These are phyloP conservation scores for Trigoniulus corallinus DNA, from an alignment of 1,140 invertebrate species.

Conservation along the genomic window DNA sequence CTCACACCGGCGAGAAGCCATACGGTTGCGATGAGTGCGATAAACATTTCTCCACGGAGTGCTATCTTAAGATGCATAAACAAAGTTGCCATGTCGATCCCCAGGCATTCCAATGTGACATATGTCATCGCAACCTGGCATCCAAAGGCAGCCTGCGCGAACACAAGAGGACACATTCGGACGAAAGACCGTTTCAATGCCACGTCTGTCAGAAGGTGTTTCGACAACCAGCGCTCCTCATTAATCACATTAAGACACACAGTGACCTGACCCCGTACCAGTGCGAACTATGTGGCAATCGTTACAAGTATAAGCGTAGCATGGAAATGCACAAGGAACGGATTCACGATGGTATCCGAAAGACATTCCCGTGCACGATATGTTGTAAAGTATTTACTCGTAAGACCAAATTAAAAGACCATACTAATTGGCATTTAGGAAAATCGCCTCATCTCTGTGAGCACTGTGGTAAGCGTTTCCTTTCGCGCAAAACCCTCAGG, in stretches of 20 bases:
- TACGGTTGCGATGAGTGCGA: conserved; percentile 28
- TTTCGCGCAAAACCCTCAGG: background rate
- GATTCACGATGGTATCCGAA: conserved; percentile 1
- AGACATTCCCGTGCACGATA: background rate
- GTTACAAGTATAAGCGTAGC: conserved; percentile 3
- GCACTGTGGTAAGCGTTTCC: background rate
- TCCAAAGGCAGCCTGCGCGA: conserved; percentile 16
- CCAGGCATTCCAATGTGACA: background rate
- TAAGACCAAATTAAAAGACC: background rate
- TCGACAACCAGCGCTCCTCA: conserved; percentile 20
- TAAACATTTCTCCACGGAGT: conserved; percentile 26
- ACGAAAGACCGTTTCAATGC: conserved; percentile 25
- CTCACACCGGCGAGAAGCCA: conserved; percentile 24
- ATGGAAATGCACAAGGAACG: conserved; percentile 4
- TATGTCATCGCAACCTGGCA: background rate
- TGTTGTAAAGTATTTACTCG: background rate
- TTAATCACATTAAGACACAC: background rate
- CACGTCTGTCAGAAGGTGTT: conserved; percentile 28
- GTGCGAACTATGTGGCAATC: conserved; percentile 1
- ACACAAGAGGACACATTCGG: conserved; percentile 24
- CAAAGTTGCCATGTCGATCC: conserved; percentile 27
- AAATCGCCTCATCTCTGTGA: background rate
- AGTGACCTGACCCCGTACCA: background rate
- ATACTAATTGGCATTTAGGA: background rate
- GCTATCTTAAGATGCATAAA: conserved; percentile 29